A percentile compares a stretch with the other conserved stretches of the same genome.
Evolutionary conservation across 2,888 invertebrate genomes (phyloP).

Genomic region (Erebia palarica): DNA sequence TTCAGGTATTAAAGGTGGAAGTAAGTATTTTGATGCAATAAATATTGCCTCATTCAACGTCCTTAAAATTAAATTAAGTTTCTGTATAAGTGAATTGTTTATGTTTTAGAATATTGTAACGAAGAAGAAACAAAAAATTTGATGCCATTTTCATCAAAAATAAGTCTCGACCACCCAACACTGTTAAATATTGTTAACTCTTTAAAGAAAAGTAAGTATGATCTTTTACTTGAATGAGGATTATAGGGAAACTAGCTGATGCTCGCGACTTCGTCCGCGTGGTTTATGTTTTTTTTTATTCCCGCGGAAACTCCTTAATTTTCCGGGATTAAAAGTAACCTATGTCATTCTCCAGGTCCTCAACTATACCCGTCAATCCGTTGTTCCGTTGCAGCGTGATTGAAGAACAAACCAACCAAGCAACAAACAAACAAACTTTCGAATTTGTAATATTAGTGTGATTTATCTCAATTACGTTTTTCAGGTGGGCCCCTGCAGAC

Average conservation of each 20-base stretch:
- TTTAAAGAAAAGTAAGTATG: conserved; percentile 25
- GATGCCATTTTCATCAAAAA: neutral
- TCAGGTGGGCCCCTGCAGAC: conserved; percentile 54
- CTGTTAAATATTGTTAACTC: conserved; percentile 7
- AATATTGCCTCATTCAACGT: neutral
- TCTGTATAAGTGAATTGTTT: neutral
- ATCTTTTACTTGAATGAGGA: no score
- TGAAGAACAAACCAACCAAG: no score
- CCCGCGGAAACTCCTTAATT: no score
- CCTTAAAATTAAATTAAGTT: neutral
- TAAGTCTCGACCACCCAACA: neutral
- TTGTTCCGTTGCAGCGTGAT: no score
- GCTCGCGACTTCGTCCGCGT: no score
- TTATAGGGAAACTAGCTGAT: no score
- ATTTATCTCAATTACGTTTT: conserved; percentile 37
- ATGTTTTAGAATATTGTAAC: conserved; percentile 26
- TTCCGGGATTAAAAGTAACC: no score
- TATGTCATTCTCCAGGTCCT: no score
- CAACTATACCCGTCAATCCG: no score
- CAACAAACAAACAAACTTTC: no score
- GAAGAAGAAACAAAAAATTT: conserved; percentile 6
- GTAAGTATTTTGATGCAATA: neutral
- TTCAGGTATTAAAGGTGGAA: neutral
- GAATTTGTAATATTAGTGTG: no score
- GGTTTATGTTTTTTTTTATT: no score